phyloP scores from a whole-genome alignment of 2,888 invertebrate species.

The Coecobrya sp. region DNA sequence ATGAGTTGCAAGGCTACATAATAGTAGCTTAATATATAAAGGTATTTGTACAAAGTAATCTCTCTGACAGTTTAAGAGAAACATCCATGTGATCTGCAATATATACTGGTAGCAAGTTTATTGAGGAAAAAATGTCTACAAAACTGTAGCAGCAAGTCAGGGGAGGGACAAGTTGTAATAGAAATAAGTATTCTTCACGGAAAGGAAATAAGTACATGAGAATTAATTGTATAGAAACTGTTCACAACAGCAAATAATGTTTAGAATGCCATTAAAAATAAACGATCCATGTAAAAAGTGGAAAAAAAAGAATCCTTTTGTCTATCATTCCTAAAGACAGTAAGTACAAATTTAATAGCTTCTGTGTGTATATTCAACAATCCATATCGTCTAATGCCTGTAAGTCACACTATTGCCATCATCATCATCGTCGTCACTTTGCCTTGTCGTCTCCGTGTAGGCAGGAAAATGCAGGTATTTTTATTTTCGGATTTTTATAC shows the following conservation, averaged over 20 bases:
- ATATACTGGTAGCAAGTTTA: background rate
- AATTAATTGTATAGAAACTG: conserved; percentile 47
- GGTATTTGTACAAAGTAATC: background rate
- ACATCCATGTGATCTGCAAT: conserved; percentile 14
- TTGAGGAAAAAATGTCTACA: background rate
- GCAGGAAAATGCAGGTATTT: conserved; percentile 46
- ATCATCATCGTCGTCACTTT: background rate
- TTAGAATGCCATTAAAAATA: conserved; percentile 52
- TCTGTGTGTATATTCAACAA: conserved; percentile 51
- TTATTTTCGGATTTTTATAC: conserved; percentile 69
- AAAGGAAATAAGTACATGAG: conserved; percentile 28
- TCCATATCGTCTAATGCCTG: conserved; percentile 54
- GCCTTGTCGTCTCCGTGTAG: conserved; percentile 37
- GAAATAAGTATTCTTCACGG: background rate
- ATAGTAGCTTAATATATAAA: background rate
- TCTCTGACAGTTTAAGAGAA: background rate
- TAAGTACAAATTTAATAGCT: conserved; percentile 48
- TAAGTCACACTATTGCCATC: conserved; percentile 71
- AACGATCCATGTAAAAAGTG: conserved; percentile 50
- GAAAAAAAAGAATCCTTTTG: conserved; percentile 40
- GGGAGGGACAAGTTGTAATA: background rate
- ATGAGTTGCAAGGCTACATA: conserved; percentile 6
- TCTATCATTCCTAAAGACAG: conserved; percentile 39
- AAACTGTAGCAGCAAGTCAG: background rate
- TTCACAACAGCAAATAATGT: conserved; percentile 37